Evolutionary conservation across 1,140 invertebrate species (phyloP), one percentile per base, ranked within the genome.

Genomic region (Drosophila baimaii): DNA sequence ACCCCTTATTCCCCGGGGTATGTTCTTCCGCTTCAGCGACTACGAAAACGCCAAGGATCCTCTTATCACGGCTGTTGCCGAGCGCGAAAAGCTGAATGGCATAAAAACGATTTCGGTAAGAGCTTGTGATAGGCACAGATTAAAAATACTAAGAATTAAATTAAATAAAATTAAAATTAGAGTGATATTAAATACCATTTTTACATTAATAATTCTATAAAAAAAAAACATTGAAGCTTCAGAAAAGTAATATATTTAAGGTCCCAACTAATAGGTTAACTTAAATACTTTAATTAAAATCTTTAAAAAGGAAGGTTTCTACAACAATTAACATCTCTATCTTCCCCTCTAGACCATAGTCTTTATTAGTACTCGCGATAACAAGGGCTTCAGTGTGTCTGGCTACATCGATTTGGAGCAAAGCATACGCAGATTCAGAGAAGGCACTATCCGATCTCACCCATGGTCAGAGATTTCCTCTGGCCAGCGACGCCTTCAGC

Each of bases 381-480:
- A 19, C 1, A 64, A 51, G 35, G 72, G 69, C 12, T 54, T 75
- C 3, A 27, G n/a, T 37, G 35, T 74, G 5, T 75, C 70, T 1
- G 72, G 70, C 23, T 74, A 64, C 9, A 75, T 75, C 17, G 72
- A 75, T 31, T 74, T 56, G 5, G 72, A 64, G 37, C 70, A 75
- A 10, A 75, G 49, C 3, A n/a, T 64, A 9, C 51, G 70, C n/a
- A 39, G 17, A 0, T 64, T 35, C 13, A 56, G 33, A 27, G 13
- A 10, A 4, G 70, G 43, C 3, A 21, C 21, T 6, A 5, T 8
- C 13, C 29, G 27, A 15, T 29, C 31, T n/a, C 41, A 54, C 9
- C 41, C 39, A 1, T 75, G 72, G 72, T 3, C 17, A 1, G 41
- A 63, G 13, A 64, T 75, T 2, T 55, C 56, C 2, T 21, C 35